Conservation (phyloP, 2,113 vertebrate species). For the Cyrtonyx montezumae region DNA sequence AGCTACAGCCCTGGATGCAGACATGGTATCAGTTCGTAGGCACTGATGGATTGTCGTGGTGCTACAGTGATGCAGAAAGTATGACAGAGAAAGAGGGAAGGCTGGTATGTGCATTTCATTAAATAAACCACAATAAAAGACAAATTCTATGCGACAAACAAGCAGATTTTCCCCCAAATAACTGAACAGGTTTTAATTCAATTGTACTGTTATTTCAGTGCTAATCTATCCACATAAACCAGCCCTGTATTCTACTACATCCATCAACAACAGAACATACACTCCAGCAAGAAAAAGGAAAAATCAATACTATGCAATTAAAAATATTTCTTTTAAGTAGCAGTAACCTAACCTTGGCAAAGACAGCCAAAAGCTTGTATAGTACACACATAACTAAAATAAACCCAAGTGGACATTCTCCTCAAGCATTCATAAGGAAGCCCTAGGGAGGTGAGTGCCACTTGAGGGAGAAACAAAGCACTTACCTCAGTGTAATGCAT, state of each 20-base stretch:
- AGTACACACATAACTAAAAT: background rate
- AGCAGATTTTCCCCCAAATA: background rate
- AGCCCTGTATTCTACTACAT: background rate
- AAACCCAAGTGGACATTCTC: background rate
- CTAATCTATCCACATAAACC: background rate
- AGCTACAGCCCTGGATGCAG: background rate
- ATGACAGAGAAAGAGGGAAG: rapidly evolving
- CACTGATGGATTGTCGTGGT: rapidly evolving
- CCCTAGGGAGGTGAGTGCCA: constrained; percentile 29
- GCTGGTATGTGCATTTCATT: background rate
- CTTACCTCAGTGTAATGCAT: constrained; percentile 25
- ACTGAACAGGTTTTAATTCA: background rate
- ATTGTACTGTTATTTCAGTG: background rate
- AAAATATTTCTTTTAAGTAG: constrained; percentile 59
- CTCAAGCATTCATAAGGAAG: background rate
- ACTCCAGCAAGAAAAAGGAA: background rate
- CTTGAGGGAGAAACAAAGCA: constrained; percentile 48
- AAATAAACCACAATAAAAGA: background rate
- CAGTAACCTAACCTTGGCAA: constrained; percentile 35
- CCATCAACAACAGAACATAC: background rate
- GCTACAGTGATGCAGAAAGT: rapidly evolving
- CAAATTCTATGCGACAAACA: background rate
- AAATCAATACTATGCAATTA: constrained; percentile 70
- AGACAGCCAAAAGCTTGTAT: constrained; percentile 34
- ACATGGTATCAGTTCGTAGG: rapidly evolving